Evolutionary conservation across 2,797 vertebrate genomes (phyloP).

Genomic region (Chaetophractus vellerosus): DNA sequence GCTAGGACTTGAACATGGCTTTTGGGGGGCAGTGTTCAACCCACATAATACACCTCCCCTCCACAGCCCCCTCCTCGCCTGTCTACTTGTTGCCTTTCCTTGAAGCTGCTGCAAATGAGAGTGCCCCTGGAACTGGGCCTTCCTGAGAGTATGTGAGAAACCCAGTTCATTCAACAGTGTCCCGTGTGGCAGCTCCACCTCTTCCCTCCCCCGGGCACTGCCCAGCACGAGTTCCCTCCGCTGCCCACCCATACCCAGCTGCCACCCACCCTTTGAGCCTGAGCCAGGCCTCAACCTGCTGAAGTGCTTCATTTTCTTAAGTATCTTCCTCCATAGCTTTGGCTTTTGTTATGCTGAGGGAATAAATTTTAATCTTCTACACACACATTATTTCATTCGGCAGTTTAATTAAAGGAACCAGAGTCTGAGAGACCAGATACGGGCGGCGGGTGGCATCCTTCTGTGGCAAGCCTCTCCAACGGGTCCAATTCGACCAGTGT

Average conservation of each 20-base stretch:
- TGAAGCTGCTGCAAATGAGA: neutral
- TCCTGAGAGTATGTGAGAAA: neutral
- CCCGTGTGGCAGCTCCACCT: rapidly evolving
- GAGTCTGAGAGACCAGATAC: neutral
- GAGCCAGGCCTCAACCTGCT: neutral
- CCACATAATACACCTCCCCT: neutral
- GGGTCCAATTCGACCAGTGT: neutral
- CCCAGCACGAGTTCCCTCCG: neutral
- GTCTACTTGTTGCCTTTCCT: neutral
- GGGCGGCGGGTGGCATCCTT: neutral
- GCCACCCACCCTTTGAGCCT: neutral
- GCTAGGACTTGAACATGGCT: no score
- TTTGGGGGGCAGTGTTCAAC: no score
- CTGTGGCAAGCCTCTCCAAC: neutral
- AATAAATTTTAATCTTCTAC: conserved; percentile 31
- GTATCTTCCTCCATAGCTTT: conserved; percentile 7
- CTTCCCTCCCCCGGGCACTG: neutral
- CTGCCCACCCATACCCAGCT: neutral
- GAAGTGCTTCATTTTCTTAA: conserved; percentile 38
- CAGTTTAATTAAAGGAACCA: conserved; percentile 58
- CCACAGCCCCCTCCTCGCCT: rapidly evolving
- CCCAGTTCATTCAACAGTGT: rapidly evolving
- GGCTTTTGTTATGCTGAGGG: neutral
- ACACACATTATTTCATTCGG: neutral
- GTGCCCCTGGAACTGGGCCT: neutral